Evolutionary conservation across 2,113 vertebrate genomes (phyloP).

Genomic region (Campylorhamphus procurvoides): DNA sequence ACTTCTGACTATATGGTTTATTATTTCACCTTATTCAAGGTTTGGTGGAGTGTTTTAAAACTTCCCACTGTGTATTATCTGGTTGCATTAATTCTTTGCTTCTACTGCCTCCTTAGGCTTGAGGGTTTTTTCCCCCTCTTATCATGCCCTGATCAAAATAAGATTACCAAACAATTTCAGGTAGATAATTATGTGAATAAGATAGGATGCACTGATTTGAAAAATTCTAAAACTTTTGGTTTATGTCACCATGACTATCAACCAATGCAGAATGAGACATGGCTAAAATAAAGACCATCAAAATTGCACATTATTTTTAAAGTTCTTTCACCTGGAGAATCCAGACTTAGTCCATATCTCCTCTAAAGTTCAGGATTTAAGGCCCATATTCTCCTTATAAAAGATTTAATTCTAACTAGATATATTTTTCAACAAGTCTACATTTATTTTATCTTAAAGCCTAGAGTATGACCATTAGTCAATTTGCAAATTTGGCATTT

Average conservation of each 20-base stretch:
- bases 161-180: not conserved
- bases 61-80: not conserved
- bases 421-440: not conserved
- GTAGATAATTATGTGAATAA: not conserved
- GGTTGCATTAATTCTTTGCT: not conserved
- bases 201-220: not conserved
- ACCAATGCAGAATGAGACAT: rapidly evolving
- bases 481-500: not conserved
- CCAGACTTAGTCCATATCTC: not conserved
- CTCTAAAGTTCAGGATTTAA: not conserved
- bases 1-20: not conserved
- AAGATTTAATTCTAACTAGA: not conserved
- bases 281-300: not conserved
- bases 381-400: not conserved
- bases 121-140: not conserved
- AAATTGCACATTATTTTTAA: not conserved
- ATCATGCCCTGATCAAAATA: not conserved
- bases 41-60: not conserved
- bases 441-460: not conserved
- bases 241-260: not conserved
- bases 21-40: not conserved
- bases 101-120: rapidly evolving
- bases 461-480: not conserved
- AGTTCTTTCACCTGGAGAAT: not conserved
- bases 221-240: not conserved